Percentiles rank a stretch among this genome's conserved stretches.
These are phyloP conservation scores for Desmophyllum pertusum DNA, from an alignment of 92 coral and sea anemone genomes.

Conservation along the genomic window DNA sequence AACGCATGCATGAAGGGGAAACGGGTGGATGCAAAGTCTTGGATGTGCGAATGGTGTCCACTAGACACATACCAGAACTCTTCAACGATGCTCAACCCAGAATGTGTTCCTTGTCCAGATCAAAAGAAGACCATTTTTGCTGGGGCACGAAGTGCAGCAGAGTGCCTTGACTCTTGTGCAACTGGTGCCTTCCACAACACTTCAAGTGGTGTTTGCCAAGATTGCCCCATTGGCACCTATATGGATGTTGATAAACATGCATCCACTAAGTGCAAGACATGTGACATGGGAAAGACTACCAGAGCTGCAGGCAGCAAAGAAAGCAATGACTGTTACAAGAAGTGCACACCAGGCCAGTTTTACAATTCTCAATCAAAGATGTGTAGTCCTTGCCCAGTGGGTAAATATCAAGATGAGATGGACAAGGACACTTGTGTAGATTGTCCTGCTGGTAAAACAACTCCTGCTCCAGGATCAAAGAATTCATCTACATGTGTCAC, in stretches of 20 bases:
- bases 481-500: conserved; percentile 28
- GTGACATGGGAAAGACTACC: conserved; percentile 51
- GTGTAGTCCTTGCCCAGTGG: conserved; percentile 55
- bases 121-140: conserved; percentile 57
- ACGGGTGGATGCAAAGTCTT: conserved; percentile 33
- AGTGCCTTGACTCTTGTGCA: conserved; percentile 65
- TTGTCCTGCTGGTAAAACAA: conserved; percentile 50
- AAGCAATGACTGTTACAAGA: conserved; percentile 33
- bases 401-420: conserved; percentile 61
- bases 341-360: conserved; percentile 64
- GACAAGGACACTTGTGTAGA: conserved; percentile 53
- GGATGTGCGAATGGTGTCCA: conserved; percentile 77
- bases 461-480: conserved; percentile 46
- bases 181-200: conserved; percentile 57
- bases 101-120: conserved; percentile 57
- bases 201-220: conserved; percentile 24
- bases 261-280: conserved; percentile 45
- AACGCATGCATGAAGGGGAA: conserved; percentile 64
- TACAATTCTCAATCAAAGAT: conserved; percentile 21
- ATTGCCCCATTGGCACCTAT: conserved; percentile 64
- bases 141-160: conserved; percentile 46
- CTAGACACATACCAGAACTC: conserved; percentile 54
- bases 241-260: conserved; percentile 48
- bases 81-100: conserved; percentile 46
- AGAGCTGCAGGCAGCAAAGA: conserved; percentile 38